Evolutionary conservation across 35 echinoderm and acorn worm species (phyloP), one percentile per base, ranked within the genome.

Genomic region (Patiria miniata): DNA sequence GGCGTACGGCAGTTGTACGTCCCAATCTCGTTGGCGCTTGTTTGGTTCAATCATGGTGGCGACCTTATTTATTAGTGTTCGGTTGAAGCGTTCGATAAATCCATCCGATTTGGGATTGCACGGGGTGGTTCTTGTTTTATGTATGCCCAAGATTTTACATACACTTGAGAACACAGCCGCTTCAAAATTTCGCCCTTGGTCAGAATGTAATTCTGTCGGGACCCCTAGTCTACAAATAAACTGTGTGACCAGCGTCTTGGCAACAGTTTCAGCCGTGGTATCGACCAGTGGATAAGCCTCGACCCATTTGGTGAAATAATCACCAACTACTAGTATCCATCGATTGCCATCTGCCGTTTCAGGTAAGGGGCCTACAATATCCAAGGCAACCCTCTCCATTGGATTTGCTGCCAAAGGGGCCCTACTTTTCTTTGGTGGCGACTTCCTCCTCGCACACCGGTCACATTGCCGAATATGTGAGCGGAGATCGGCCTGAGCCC

Each of bases 191-290:
- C n/a, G n/a, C n/a, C n/a, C n/a, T n/a, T n/a, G n/a, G n/a, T n/a
- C n/a, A n/a, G n/a, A n/a, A n/a, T n/a, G n/a, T n/a, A n/a, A n/a
- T n/a, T n/a, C n/a, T n/a, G n/a, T 57, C 18, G 89, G 89, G 16
- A 91, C 69, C 7, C 89, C 89, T 26, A 85, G 79, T 40, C 87
- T 89, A 33, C 79, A 89, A 19, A 89, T 40, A 39, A 83, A 84
- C 22, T 83, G 26, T 36, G 83, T 58, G 51, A 83, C 36, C 8
- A 90, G 39, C 17, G 29, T 51, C 28, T 77, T n/a, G 51, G 22
- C 39, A 86, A 0, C n/a, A n/a, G n/a, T n/a, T n/a, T n/a, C n/a
- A n/a, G n/a, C n/a, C n/a, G n/a, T n/a, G n/a, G n/a, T n/a, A n/a
- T n/a, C n/a, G n/a, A n/a, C n/a, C n/a, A n/a, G n/a, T n/a, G n/a